These are phyloP conservation scores for Phlogophora meticulosa DNA, from an alignment of 2,888 invertebrate genomes.

Conservation along the genomic window DNA sequence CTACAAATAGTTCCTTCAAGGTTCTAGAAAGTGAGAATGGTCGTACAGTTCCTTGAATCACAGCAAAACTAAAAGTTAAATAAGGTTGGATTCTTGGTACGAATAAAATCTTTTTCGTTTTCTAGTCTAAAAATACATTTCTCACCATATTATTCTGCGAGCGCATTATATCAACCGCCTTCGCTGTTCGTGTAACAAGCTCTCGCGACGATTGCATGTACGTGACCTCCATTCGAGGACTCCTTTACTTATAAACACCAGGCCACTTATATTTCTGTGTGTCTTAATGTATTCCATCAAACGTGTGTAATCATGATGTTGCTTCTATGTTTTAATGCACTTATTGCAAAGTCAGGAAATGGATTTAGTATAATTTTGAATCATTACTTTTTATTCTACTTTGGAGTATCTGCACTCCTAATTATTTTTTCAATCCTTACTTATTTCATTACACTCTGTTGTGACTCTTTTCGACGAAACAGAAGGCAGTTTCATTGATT, in stretches of 20 bases:
- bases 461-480: no score
- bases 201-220: constrained; percentile 49
- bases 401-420: no score
- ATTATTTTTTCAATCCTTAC: no score
- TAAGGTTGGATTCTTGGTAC: background rate
- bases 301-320: constrained; percentile 10
- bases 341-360: background rate
- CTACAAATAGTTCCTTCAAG: background rate
- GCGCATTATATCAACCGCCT: constrained; percentile 46
- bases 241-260: constrained; percentile 47
- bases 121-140: constrained; percentile 34
- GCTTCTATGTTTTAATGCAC: background rate
- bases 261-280: constrained; percentile 49
- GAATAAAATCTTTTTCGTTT: constrained; percentile 11
- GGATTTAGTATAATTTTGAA: background rate
- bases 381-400: background rate
- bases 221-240: constrained; percentile 60
- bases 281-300: constrained; percentile 39
- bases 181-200: constrained; percentile 51
- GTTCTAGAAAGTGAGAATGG: background rate
- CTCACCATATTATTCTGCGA: constrained; percentile 26
- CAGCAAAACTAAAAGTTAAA: constrained; percentile 1
- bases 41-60: background rate
- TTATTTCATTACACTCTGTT: no score
- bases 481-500: no score